Conservation (phyloP, 1,140 invertebrate genomes). For the Hyphantria cunea region DNA sequence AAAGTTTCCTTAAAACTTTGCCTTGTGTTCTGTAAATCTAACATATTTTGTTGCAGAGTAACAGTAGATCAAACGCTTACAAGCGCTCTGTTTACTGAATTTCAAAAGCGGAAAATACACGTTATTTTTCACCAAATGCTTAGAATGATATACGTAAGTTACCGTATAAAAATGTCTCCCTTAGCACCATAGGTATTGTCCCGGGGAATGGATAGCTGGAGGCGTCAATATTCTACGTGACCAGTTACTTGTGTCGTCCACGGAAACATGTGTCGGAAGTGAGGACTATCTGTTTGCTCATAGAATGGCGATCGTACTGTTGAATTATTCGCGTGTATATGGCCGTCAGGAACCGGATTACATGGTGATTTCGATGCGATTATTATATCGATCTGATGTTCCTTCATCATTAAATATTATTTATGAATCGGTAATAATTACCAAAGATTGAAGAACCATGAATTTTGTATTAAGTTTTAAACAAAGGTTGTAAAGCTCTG, state of each 20-base stretch:
- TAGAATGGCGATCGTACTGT: constrained; percentile 65
- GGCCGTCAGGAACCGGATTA: constrained; percentile 53
- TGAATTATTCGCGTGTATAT: constrained; percentile 63
- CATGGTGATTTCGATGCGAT: constrained; percentile 20
- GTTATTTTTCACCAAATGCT: constrained; percentile 21
- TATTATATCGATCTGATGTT: constrained; percentile 4
- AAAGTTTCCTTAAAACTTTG: too few relatives aligned
- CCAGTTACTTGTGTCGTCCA: constrained; percentile 63
- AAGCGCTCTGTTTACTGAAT: constrained; percentile 8
- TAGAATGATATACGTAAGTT: constrained; percentile 31
- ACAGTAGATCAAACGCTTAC: neutral
- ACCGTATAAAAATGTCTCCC: constrained; percentile 45
- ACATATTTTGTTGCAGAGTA: neutral
- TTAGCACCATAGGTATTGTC: constrained; percentile 48
- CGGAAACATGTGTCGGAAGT: constrained; percentile 78
- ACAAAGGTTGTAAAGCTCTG: too few relatives aligned
- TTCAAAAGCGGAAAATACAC: constrained; percentile 13
- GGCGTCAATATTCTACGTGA: constrained; percentile 79
- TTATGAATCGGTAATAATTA: too few relatives aligned
- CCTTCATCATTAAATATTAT: neutral
- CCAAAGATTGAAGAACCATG: too few relatives aligned
- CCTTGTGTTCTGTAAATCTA: too few relatives aligned
- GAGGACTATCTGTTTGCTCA: constrained; percentile 73
- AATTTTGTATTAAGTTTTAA: too few relatives aligned
- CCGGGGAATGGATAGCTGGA: constrained; percentile 56